Evolutionary conservation across 1,140 invertebrate genomes (phyloP).

Genomic region (Orchestia grillus): DNA sequence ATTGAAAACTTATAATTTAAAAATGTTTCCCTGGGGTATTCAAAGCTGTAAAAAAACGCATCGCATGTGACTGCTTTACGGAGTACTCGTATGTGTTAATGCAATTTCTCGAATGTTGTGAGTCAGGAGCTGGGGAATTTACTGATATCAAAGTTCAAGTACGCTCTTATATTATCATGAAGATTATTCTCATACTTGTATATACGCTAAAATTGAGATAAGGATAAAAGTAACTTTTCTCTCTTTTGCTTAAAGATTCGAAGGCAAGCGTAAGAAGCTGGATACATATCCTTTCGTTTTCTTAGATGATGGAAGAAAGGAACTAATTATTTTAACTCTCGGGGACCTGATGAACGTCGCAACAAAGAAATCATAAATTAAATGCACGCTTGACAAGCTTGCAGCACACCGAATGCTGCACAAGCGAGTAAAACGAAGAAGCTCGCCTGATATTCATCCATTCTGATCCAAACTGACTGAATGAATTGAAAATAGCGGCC

Average conservation of each 20-base stretch:
- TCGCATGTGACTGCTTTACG: no score
- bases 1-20: no score
- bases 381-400: not conserved
- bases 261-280: not conserved
- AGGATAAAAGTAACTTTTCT: not conserved
- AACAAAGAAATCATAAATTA: not conserved
- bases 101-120: no score
- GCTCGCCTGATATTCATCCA: not conserved
- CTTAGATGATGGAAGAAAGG: not conserved
- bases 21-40: no score
- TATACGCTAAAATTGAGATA: not conserved
- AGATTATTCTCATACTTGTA: not conserved
- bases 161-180: no score
- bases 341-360: not conserved
- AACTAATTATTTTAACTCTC: not conserved
- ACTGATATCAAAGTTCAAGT: no score
- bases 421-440: not conserved
- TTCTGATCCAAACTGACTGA: not conserved
- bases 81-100: no score
- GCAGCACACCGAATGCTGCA: not conserved
- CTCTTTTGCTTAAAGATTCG: not conserved
- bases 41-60: no score
- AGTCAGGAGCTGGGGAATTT: no score
- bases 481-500: not conserved
- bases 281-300: not conserved